Evolutionary conservation across 2,113 vertebrate genomes (phyloP).

Genomic region (Lagopus muta): DNA sequence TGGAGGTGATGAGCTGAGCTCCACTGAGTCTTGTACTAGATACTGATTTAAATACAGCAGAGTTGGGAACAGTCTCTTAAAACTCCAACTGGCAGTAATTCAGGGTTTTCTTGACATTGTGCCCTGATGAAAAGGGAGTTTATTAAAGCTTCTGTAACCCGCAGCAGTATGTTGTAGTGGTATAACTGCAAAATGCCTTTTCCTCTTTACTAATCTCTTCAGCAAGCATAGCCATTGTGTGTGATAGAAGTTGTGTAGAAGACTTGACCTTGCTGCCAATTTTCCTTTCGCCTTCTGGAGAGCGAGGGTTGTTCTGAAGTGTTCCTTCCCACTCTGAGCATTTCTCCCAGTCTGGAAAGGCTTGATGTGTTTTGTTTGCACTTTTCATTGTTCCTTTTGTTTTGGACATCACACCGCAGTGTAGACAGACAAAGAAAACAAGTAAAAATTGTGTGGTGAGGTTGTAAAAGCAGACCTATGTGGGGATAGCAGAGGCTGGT

Average conservation of each 20-base stretch:
- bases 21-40: neutral
- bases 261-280: neutral
- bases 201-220: neutral
- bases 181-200: neutral
- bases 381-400: neutral
- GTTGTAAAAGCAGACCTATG: neutral
- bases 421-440: neutral
- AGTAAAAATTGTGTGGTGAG: rapidly evolving
- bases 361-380: rapidly evolving
- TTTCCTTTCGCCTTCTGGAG: neutral
- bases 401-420: neutral
- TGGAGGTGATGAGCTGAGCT: neutral
- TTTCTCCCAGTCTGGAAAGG: neutral
- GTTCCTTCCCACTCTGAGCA: neutral
- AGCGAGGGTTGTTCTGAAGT: neutral
- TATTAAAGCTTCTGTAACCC: neutral
- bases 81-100: rapidly evolving
- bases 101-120: neutral
- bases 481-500: neutral
- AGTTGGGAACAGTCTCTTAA: neutral
- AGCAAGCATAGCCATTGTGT: rapidly evolving
- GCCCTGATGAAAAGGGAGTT: neutral
- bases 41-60: neutral
- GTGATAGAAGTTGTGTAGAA: neutral
- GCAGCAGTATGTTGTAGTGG: neutral